Conservation (phyloP, 2,113 vertebrate species). For the Caranx melampygus region DNA sequence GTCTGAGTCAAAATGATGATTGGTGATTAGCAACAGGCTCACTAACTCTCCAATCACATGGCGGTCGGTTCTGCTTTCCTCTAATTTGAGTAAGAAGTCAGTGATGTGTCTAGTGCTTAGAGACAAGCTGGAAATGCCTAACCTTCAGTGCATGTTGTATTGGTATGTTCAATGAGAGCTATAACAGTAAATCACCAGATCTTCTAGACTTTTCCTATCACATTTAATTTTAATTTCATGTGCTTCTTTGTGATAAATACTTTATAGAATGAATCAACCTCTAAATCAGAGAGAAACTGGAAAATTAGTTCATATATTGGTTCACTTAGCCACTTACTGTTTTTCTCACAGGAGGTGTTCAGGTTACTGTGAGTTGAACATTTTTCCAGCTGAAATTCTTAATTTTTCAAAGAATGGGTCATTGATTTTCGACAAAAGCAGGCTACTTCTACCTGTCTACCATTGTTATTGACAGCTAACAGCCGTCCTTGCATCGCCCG, state of each 20-base stretch:
- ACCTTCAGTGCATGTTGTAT: neutral
- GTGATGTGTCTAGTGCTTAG: neutral
- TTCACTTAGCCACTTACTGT: neutral
- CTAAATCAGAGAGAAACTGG: neutral
- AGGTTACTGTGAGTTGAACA: too few relatives aligned
- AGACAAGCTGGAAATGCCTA: neutral
- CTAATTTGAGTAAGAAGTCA: conserved; percentile 1
- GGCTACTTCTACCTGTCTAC: too few relatives aligned
- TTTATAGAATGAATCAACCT: neutral
- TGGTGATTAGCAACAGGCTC: conserved; percentile 42
- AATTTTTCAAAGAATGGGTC: too few relatives aligned
- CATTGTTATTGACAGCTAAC: too few relatives aligned
- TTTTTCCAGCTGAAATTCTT: neutral
- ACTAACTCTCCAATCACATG: conserved; percentile 20
- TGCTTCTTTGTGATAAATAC: too few relatives aligned
- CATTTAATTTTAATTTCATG: too few relatives aligned
- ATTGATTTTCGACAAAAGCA: too few relatives aligned
- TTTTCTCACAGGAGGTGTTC: neutral
- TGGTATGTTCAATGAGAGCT: neutral
- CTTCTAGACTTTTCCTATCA: too few relatives aligned
- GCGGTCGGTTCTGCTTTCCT: conserved; percentile 7
- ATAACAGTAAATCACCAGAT: neutral
- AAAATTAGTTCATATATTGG: neutral
- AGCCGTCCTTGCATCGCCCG: too few relatives aligned
- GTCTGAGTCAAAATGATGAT: conserved; percentile 31